Evolutionary conservation across 2,888 invertebrate species (phyloP).

Genomic region (Cremastobaeus sp.): DNA sequence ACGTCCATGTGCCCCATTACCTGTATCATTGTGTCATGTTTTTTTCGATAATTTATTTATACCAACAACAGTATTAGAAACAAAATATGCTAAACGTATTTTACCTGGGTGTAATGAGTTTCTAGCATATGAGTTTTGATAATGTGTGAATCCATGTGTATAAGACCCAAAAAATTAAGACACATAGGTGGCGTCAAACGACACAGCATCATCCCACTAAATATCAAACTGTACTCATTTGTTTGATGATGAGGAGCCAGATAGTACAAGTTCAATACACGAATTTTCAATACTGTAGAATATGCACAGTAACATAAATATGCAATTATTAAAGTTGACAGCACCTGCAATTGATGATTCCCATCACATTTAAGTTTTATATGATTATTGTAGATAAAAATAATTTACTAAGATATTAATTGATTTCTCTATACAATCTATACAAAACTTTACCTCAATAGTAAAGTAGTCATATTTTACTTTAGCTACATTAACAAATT

Average conservation of each 20-base stretch:
- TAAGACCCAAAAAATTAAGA: constrained; percentile 97
- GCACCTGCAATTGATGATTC: too few species aligned
- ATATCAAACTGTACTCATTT: constrained; percentile 98
- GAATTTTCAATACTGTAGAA: constrained; percentile 97
- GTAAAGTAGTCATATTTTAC: constrained; percentile 92
- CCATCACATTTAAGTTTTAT: constrained; percentile 69
- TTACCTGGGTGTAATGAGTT: constrained; percentile 96
- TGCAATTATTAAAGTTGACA: constrained; percentile 93
- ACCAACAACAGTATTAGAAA: background rate
- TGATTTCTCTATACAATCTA: too few species aligned
- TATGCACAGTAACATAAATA: constrained; percentile 99
- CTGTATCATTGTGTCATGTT: too few species aligned
- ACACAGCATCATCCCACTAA: constrained; percentile 98
- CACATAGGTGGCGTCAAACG: constrained; percentile 98
- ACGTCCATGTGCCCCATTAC: constrained; percentile 99
- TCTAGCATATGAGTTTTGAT: constrained; percentile 89
- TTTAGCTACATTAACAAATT: constrained; percentile 90
- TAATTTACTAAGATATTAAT: too few species aligned
- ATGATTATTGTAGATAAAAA: background rate
- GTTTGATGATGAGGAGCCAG: constrained; percentile 98
- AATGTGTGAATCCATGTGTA: constrained; percentile 98
- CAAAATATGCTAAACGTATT: constrained; percentile 61
- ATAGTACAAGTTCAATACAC: constrained; percentile 97
- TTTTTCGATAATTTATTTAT: background rate
- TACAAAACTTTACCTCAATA: constrained; percentile 85